Evolutionary conservation across 2,888 invertebrate species (phyloP).

Genomic region (Melangyna quadrimaculata): DNA sequence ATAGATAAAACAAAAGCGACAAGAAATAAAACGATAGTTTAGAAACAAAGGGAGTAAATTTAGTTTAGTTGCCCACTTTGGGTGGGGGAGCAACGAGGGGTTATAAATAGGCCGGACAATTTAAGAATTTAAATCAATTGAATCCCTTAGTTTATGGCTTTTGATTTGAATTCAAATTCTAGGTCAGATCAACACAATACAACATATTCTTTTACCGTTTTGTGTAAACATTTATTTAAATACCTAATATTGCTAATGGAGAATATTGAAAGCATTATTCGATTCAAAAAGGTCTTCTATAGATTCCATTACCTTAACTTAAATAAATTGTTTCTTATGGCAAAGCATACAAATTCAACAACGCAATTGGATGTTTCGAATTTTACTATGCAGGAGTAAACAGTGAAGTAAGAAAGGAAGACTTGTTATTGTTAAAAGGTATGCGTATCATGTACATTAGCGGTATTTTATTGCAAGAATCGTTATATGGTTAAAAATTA

Average conservation of each 20-base stretch:
- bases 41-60: constrained; percentile 41
- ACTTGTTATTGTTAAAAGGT: no score
- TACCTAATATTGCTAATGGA: background rate
- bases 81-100: background rate
- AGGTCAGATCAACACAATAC: background rate
- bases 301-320: background rate
- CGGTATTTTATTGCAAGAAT: no score
- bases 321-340: background rate
- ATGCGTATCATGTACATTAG: no score
- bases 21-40: background rate
- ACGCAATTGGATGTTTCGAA: background rate
- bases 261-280: background rate
- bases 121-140: constrained; percentile 36
- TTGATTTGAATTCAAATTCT: background rate
- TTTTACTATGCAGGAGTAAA: no score
- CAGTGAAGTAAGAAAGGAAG: no score
- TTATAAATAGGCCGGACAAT: background rate
- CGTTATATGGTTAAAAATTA: no score
- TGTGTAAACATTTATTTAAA: background rate
- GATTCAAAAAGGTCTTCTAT: background rate
- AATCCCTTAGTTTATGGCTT: constrained; percentile 35
- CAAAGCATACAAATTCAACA: background rate
- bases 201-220: background rate
- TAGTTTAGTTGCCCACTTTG: constrained; percentile 1
- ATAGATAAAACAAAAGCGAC: background rate